Percentiles rank a stretch among this genome's conserved stretches.
These are phyloP conservation scores for Empis livida DNA, from an alignment of 2,888 invertebrate genomes.

Conservation along the genomic window DNA sequence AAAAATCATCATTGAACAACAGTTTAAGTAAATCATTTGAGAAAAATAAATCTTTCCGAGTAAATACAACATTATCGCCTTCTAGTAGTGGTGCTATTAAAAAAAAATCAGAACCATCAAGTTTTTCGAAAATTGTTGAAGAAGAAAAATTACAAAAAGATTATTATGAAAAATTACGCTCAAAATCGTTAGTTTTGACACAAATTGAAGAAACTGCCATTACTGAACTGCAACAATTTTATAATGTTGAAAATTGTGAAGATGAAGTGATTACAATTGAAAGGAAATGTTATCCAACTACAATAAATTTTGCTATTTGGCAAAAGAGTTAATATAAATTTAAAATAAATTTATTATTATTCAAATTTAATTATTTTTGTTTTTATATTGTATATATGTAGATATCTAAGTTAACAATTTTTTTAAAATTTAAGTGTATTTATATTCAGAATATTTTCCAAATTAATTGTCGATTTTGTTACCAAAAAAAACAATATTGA, in stretches of 20 bases:
- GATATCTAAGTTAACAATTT: too few relatives aligned
- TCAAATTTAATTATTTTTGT: too few relatives aligned
- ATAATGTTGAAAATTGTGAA: conserved; percentile 52
- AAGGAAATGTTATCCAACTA: conserved; percentile 20
- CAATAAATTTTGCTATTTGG: conserved; percentile 32
- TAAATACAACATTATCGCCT: not conserved
- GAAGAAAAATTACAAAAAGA: conserved; percentile 62
- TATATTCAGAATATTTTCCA: too few relatives aligned
- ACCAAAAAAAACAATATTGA: too few relatives aligned
- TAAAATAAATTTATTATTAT: too few relatives aligned
- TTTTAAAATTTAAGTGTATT: too few relatives aligned
- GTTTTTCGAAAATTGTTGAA: conserved; percentile 48
- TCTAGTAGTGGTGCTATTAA: not conserved
- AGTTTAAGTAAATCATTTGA: not conserved
- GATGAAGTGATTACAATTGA: conserved; percentile 61
- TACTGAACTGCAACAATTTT: conserved; percentile 60
- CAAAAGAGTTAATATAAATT: conserved; percentile 13
- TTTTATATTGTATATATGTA: too few relatives aligned
- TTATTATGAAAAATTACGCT: conserved; percentile 54
- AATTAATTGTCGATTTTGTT: too few relatives aligned
- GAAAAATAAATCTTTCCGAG: not conserved
- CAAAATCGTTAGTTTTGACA: conserved; percentile 58
- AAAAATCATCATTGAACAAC: not conserved
- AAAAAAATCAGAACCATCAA: conserved; percentile 11
- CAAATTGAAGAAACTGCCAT: conserved; percentile 85